Base-by-base conservation (phyloP, 1,140 invertebrate genomes). In the Chironomus striatipennis region DNA sequence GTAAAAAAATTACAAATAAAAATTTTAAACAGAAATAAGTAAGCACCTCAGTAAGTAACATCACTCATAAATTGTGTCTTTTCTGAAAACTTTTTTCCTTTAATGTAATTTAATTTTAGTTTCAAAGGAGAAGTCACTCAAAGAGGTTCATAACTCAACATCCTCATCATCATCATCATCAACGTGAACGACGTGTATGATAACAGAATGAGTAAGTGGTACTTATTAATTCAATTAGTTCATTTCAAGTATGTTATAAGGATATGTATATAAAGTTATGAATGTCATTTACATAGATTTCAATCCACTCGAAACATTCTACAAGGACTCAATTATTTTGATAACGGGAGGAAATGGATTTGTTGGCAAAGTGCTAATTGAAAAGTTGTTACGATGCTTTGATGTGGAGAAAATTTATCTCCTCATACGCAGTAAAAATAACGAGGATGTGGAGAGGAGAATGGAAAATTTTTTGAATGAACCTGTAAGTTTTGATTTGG, bases 301-400 rank as follows among this genome's bases (percentile, higher is more conserved):
- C 9, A 70, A 70, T 70, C 65, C 65, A 70, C 17, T 70, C 6
- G 65, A 70, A 20, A 81, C 84, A 75, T 83, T 84, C 76, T 86
- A 84, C 78, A 78, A 78, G 9, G 80, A 81, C 72, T 81, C 86
- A 43, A 84, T 85, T 2, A 78, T 89, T 70, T 83, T 88, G 67
- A 85, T 89, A 74, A 88, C 87, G 72, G 90, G 90, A 20, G 89
- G 88, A 1, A 94, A 92, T 0, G 94, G 94, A 2, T 96, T 96
- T 80, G 86, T 96, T 79, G 94, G 94, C 4, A 95, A 96, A 84
- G 89, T 94, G 21, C 83, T 96, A 7, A 86, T 96, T 17, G 93
- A 96, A 82, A 96, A 96, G 83, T 80, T 97, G n/a, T 84, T 96
- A 17, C 84, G 93, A 76, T 88, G 91, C 81, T 88, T 90, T 17